Conservation (phyloP, 92 coral and sea anemone species). For the Pocillopora grandis region DNA sequence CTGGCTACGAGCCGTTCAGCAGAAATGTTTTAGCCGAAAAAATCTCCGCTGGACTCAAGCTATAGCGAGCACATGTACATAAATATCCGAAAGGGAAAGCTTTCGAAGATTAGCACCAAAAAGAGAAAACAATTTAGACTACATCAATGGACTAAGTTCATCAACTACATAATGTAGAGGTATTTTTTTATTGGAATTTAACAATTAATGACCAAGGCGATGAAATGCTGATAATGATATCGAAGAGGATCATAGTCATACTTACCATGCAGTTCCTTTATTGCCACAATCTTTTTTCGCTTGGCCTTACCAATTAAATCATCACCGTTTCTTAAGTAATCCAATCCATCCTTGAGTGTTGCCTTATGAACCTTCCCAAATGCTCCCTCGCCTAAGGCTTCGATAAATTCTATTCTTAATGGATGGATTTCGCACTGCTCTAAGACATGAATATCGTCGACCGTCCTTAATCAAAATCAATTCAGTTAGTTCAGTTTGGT, state of each 20-base stretch:
- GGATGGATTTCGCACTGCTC: slow-evolving; percentile 18
- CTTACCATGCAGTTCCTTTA: neutral
- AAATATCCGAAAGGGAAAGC: no score
- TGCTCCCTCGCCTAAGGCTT: neutral
- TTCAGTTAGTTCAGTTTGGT: neutral
- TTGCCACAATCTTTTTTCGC: neutral
- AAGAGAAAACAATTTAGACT: no score
- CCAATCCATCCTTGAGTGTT: slow-evolving; percentile 6
- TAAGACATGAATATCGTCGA: neutral
- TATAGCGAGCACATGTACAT: no score
- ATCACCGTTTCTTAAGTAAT: neutral
- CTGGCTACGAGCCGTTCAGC: no score
- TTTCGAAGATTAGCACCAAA: no score
- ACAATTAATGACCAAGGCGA: no score
- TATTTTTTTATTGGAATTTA: no score
- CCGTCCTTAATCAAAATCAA: neutral
- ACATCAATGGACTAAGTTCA: no score
- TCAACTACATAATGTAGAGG: no score
- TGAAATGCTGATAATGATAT: no score
- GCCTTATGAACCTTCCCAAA: slow-evolving; percentile 23
- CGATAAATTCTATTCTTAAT: neutral
- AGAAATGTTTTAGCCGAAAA: no score
- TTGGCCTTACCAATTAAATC: neutral
- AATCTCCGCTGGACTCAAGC: no score
- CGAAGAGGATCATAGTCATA: neutral